Percentiles rank a stretch among this genome's conserved stretches.
Evolutionary conservation across 2,888 invertebrate species (phyloP).

Genomic region (Leptinotarsa rubiginosa): DNA sequence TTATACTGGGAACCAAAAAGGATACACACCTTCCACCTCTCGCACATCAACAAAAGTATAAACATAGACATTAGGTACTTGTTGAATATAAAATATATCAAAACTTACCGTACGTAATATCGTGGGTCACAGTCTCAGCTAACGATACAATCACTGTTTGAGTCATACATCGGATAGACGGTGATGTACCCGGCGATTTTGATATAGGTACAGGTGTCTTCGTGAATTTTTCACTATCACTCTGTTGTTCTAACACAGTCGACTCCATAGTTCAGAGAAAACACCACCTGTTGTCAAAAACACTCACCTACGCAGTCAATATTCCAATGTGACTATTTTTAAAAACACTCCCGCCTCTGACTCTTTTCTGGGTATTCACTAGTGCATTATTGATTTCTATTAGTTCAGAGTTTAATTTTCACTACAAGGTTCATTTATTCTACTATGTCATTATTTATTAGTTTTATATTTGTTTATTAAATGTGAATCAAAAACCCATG

Average conservation of each 20-base stretch:
- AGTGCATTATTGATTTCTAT: constrained; percentile 36
- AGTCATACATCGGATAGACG: constrained; percentile 64
- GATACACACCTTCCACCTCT: constrained; percentile 29
- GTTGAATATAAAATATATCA: constrained; percentile 1
- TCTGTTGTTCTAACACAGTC: constrained; percentile 38
- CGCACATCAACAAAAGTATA: constrained; percentile 22
- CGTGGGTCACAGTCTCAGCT: constrained; percentile 70
- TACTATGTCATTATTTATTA: constrained; percentile 20
- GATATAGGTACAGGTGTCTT: constrained; percentile 65
- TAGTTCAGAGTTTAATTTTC: background rate
- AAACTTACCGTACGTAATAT: constrained; percentile 70
- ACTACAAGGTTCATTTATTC: background rate
- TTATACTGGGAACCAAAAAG: background rate
- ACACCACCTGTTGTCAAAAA: constrained; percentile 49
- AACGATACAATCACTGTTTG: constrained; percentile 65
- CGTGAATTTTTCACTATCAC: constrained; percentile 58
- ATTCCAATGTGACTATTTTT: constrained; percentile 41
- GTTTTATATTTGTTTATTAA: constrained; percentile 27
- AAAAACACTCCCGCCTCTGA: constrained; percentile 37
- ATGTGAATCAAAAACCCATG: constrained; percentile 47
- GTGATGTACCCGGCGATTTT: constrained; percentile 62
- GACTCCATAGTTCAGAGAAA: constrained; percentile 49
- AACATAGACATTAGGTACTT: constrained; percentile 21
- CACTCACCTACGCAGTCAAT: constrained; percentile 33
- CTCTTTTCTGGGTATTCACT: constrained; percentile 28